Evolutionary conservation across 2,113 vertebrate genomes (phyloP), one percentile per base, ranked within the genome.

Genomic region (Electrona antarctica): DNA sequence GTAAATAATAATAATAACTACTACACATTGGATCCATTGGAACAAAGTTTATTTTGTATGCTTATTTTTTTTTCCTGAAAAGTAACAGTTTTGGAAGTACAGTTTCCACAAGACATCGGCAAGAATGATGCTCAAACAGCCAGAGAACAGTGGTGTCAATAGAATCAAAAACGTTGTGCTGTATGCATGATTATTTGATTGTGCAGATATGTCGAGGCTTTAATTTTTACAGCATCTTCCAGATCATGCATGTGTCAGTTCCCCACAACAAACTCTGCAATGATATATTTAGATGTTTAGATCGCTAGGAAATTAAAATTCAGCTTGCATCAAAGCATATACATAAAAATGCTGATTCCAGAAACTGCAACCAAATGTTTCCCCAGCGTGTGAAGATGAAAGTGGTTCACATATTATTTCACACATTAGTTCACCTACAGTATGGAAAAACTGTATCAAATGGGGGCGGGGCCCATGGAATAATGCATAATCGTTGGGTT

Each of bases 281-380:
- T 78, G 80, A 79, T 77, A 70, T 77, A 88, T 86, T 80, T 73
- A 58, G 54, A 72, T 65, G 6, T 63, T 64, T 64, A 84, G 77
- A 85, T 77, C 15, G 82, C 56, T 0, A 73, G 6, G 68, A 85
- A n/a, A 80, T 86, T 83, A 78, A 82, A 85, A 90, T 85, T 81
- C 67, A 85, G 74, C 77, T 84, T 86, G 79, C 74, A 78, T 85
- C 78, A 88, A 82, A 82, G 80, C 46, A 6, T 56, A 76, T 56
- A 77, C 79, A 78, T 69, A 83, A 84, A 41, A 90, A 79, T 82
- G 83, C 84, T 86, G 83, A 89, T 78, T 73, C 71, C 59, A 80
- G 74, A 82, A 89, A 82, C 78, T 63, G 56, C 67, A 73, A 79
- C 72, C 74, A 65, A 65, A 60, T 60, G 64, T 28, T 65, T 82